A percentile compares a stretch with the other conserved stretches of the same genome.
Conservation (phyloP, 1,140 invertebrate species). For the Papilio glaucus region DNA sequence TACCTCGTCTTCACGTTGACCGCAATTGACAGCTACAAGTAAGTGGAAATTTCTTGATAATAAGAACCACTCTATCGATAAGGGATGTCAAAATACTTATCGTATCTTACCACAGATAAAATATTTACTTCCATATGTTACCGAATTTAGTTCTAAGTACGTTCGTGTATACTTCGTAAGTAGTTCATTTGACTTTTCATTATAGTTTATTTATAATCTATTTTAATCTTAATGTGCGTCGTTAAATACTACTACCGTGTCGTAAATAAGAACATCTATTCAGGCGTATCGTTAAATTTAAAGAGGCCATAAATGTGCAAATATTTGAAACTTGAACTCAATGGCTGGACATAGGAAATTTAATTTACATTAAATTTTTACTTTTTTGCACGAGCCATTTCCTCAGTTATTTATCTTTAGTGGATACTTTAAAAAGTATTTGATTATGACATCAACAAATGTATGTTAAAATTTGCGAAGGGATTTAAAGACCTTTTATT, state of each 20-base stretch:
- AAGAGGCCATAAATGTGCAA: background rate
- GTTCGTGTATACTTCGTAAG: constrained; percentile 9
- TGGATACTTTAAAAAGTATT: background rate
- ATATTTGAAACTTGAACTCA: background rate
- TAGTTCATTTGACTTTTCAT: background rate
- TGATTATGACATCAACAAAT: background rate
- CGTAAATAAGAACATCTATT: background rate
- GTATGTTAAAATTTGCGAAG: no score
- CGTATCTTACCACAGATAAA: background rate
- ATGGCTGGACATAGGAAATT: no score
- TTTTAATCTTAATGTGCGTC: background rate
- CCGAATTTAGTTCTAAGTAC: background rate
- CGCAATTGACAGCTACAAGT: constrained; percentile 27
- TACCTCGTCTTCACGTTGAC: constrained; percentile 13
- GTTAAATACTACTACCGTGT: background rate
- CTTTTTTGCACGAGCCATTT: background rate
- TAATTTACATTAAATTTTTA: no score
- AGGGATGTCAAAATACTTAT: constrained; percentile 9
- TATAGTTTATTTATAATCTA: constrained; percentile 1
- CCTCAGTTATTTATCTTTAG: background rate
- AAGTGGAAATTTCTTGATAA: constrained; percentile 10
- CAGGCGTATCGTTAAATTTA: constrained; percentile 8
- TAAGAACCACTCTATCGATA: constrained; percentile 14
- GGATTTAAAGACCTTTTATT: no score
- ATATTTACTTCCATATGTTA: no score